These are phyloP conservation scores for Coregonus clupeaformis DNA, from an alignment of 2,113 vertebrate species.

Conservation along the genomic window DNA sequence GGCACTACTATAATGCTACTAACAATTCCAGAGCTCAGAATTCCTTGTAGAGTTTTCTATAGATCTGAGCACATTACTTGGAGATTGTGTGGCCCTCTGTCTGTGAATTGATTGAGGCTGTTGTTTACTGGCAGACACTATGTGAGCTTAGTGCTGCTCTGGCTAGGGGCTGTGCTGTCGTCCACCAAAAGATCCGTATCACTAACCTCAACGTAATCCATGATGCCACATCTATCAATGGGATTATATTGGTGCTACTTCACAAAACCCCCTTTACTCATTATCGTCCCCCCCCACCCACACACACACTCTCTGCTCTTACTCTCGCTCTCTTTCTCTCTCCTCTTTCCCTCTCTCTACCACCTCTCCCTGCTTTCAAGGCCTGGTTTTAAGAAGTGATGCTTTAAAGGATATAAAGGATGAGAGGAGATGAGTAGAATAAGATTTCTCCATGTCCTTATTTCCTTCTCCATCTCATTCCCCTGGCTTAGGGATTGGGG, in stretches of 20 bases:
- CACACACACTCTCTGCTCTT: neutral
- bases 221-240: conserved; percentile 35
- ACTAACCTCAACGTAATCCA: conserved; percentile 33
- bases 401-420: neutral
- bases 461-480: conserved; percentile 48
- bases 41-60: neutral
- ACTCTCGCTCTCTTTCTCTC: neutral
- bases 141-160: conserved; percentile 35
- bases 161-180: conserved; percentile 32
- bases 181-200: conserved; percentile 12
- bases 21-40: conserved; percentile 7
- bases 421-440: conserved; percentile 20
- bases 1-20: conserved; percentile 16
- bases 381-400: conserved; percentile 11
- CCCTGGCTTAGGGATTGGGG: conserved; percentile 40
- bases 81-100: conserved; percentile 46
- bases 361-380: neutral
- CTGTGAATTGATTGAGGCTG: conserved; percentile 18
- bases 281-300: neutral
- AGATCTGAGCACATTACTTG: conserved; percentile 23
- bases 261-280: conserved; percentile 1
- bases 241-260: conserved; percentile 33
- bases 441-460: conserved; percentile 45
- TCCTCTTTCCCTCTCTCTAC: neutral
- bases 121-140: conserved; percentile 41